phyloP scores from a whole-genome alignment of 1,140 invertebrate genomes.

The Coptotermes formosanus region DNA sequence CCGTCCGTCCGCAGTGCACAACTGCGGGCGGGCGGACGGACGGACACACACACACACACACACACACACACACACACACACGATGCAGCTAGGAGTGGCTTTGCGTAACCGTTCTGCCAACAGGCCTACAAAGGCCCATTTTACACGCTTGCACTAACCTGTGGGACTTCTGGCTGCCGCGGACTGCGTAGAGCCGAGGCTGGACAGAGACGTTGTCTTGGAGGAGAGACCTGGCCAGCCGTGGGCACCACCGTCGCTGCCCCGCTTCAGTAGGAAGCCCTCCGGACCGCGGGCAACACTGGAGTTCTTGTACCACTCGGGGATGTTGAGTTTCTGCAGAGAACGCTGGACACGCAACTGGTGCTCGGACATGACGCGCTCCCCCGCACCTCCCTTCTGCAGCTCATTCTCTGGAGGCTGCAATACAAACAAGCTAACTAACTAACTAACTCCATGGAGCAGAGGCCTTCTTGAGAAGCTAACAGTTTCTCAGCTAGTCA shows the following conservation, averaged over 20 bases:
- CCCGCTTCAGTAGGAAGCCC: slow-evolving; percentile 31
- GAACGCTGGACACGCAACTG: slow-evolving; percentile 89
- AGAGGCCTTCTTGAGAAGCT: too few relatives aligned
- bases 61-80: too few relatives aligned
- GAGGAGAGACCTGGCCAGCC: slow-evolving; percentile 69
- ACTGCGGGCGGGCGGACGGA: too few relatives aligned
- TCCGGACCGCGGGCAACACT: slow-evolving; percentile 55
- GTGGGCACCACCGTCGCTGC: slow-evolving; percentile 39
- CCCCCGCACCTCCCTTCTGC: slow-evolving; percentile 69
- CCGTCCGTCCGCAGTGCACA: too few relatives aligned
- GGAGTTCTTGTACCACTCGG: slow-evolving; percentile 92
- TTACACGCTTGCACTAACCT: not conserved
- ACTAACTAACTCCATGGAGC: too few relatives aligned
- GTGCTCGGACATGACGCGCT: slow-evolving; percentile 82
- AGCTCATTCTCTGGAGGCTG: slow-evolving; percentile 92
- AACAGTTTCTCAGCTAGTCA: too few relatives aligned
- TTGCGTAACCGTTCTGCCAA: too few relatives aligned
- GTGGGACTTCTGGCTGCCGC: slow-evolving; percentile 47
- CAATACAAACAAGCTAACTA: slow-evolving; percentile 44
- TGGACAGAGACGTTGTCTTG: slow-evolving; percentile 75
- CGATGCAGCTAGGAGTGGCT: too few relatives aligned
- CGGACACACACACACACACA: too few relatives aligned
- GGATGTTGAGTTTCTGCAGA: slow-evolving; percentile 87
- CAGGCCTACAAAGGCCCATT: too few relatives aligned
- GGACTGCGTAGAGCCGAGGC: slow-evolving; percentile 51